phyloP scores from a whole-genome alignment of 2,888 invertebrate genomes.

The Callinectes sapidus region DNA sequence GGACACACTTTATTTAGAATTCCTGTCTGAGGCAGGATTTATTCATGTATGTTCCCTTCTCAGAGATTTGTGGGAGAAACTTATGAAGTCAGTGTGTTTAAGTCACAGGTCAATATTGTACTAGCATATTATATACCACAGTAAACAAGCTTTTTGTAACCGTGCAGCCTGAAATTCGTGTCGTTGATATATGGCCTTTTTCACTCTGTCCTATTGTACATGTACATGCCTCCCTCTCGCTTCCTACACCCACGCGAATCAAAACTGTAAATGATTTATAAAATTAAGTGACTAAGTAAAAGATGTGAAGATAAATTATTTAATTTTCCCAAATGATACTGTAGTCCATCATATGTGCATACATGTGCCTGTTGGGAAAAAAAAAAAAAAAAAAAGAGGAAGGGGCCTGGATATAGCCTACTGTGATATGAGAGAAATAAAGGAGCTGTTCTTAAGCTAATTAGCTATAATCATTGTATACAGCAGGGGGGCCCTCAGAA shows the following conservation, averaged over 20 bases:
- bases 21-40: background rate
- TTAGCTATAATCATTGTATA: no score
- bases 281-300: conserved; percentile 66
- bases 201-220: conserved; percentile 42
- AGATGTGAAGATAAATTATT: conserved; percentile 26
- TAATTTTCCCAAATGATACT: background rate
- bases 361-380: no score
- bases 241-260: conserved; percentile 65
- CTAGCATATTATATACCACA: conserved; percentile 18
- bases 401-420: no score
- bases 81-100: conserved; percentile 8
- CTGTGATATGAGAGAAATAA: no score
- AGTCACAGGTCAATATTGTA: conserved; percentile 8
- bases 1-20: background rate
- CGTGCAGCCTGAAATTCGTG: conserved; percentile 8
- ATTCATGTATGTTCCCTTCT: background rate
- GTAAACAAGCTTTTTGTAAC: background rate
- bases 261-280: conserved; percentile 70
- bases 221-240: conserved; percentile 38
- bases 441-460: no score
- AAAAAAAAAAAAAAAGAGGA: no score
- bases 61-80: conserved; percentile 4
- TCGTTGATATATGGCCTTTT: conserved; percentile 28
- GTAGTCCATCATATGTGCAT: background rate
- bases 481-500: no score